These are phyloP conservation scores for Lycaena phlaeas DNA, from an alignment of 2,888 invertebrate genomes.

Conservation along the genomic window DNA sequence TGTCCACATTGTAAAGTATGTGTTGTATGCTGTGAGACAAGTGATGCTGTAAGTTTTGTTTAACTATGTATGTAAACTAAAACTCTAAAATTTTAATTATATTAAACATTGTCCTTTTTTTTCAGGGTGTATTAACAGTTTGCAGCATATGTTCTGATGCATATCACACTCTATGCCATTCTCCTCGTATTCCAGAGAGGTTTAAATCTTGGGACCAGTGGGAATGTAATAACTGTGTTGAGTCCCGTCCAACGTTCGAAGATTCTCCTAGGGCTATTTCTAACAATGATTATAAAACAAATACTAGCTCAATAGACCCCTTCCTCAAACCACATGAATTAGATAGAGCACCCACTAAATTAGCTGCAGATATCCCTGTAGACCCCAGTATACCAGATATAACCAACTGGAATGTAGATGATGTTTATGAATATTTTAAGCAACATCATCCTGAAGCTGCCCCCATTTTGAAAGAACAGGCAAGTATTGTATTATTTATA, in stretches of 20 bases:
- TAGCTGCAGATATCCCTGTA: conserved; percentile 55
- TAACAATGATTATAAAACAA: conserved; percentile 40
- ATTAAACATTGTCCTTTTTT: too few species aligned
- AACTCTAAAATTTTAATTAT: too few species aligned
- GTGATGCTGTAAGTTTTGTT: conserved; percentile 77
- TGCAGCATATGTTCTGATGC: conserved; percentile 90
- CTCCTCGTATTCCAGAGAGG: conserved; percentile 76
- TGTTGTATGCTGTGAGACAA: conserved; percentile 83
- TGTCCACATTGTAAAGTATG: conserved; percentile 94
- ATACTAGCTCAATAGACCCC: conserved; percentile 42
- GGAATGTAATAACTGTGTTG: conserved; percentile 80
- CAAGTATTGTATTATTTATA: conserved; percentile 47
- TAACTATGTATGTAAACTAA: too few species aligned
- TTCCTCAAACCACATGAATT: conserved; percentile 62
- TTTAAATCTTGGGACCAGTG: conserved; percentile 76
- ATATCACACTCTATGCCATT: conserved; percentile 87
- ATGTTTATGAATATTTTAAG: conserved; percentile 86
- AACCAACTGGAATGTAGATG: conserved; percentile 84
- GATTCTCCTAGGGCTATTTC: conserved; percentile 49
- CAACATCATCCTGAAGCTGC: conserved; percentile 87
- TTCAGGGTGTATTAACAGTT: conserved; percentile 79
- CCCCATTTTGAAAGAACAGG: conserved; percentile 86
- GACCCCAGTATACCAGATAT: conserved; percentile 85
- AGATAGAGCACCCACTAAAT: conserved; percentile 51
- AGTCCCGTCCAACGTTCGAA: conserved; percentile 46